Conservation (phyloP, 2,888 invertebrate genomes). For the Tipula unca region DNA sequence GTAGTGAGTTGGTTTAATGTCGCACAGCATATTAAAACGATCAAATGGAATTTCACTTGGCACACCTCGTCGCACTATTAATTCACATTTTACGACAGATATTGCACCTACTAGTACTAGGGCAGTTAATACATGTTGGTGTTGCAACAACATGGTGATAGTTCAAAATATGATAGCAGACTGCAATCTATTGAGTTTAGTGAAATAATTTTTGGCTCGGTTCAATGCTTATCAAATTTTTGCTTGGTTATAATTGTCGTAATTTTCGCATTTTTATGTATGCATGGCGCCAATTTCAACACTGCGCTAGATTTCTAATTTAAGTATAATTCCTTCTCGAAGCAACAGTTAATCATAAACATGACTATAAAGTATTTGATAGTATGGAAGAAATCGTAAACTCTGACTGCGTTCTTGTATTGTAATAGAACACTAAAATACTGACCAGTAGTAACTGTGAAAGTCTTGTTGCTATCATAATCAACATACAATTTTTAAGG, state of each 20-base stretch:
- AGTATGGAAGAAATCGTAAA: too few species aligned
- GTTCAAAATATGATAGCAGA: not conserved
- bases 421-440: too few species aligned
- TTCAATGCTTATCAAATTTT: not conserved
- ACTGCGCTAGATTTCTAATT: too few species aligned
- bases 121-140: not conserved
- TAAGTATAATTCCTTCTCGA: too few species aligned
- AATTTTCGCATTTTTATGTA: too few species aligned
- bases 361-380: too few species aligned
- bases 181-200: not conserved
- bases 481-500: too few species aligned
- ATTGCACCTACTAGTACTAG: not conserved
- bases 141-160: not conserved
- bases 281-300: too few species aligned
- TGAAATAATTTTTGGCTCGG: not conserved
- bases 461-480: too few species aligned
- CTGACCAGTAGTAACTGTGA: too few species aligned
- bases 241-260: not conserved
- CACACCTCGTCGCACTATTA: not conserved
- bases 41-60: not conserved
- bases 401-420: too few species aligned
- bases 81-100: not conserved
- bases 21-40: not conserved
- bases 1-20: not conserved
- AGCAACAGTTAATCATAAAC: too few species aligned